Base-by-base conservation (phyloP, 64 coral and sea anemone species). In the Actinia equina region DNA sequence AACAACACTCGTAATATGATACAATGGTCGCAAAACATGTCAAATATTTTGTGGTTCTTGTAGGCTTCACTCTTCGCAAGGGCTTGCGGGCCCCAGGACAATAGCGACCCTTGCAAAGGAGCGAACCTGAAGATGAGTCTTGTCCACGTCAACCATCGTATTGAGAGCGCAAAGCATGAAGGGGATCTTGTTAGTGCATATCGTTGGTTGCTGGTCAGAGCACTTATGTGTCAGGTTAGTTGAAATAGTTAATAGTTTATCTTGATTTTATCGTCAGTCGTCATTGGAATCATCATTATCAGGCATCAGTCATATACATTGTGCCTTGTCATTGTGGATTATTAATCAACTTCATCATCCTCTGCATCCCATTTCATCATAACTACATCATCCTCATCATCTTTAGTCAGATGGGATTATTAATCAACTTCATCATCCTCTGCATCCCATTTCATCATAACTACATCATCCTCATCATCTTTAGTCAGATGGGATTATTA, bases 151-250 rank as follows among this genome's bases (percentile, higher is more conserved):
- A 90, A 97, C 79, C 88, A 93, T 56, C 86, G 88, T 15, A 90
- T 93, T 17, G 94, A 97, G 20, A 87, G 81, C 19, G 94, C 91
- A 60, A 97, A 91, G 82, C 86, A 86, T 43, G 80, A 93, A 20
- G 91, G 92, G 58, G 81, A 93, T 79, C 70, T 93, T 43, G 45
- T 97, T 18, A 58, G 82, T 41, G 86, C 86, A 11, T 97, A 93
- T 69, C 85, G 94, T 59, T 97, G 94, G 94, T 71, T 97, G 27
- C 41, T 97, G 88, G 20, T 93, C 37, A 93, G 78, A 82, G 90
- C 88, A 12, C 88, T 97, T 27, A 97, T 97, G 55, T 93, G 86
- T 56, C 88, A 93, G 91, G 94, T 97, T 61, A 19, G 46, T 76
- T 5, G 59, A 13, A 57, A 57, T 57, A 16, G 55, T 13, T 57